These are phyloP conservation scores for Onychomys arenicola DNA, from an alignment of 2,797 vertebrate species.

Conservation along the genomic window DNA sequence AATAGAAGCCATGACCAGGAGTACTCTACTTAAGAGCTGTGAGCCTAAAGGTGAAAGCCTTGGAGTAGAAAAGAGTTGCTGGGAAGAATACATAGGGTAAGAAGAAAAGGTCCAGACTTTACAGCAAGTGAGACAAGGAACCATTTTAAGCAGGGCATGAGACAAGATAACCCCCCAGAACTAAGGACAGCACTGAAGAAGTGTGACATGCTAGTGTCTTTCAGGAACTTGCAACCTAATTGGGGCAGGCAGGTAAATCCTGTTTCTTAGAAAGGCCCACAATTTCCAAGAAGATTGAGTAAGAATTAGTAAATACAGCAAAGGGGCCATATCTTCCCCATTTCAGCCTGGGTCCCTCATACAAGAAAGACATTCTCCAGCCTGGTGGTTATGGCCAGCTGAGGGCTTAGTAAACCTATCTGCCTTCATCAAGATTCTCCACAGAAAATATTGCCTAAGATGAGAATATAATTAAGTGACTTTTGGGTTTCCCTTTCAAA, in stretches of 20 bases:
- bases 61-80: neutral
- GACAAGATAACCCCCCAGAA: neutral
- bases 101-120: neutral
- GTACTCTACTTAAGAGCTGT: neutral
- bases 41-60: neutral
- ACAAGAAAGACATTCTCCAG: neutral
- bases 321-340: neutral
- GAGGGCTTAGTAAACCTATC: neutral
- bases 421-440: neutral
- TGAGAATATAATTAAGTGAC: neutral
- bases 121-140: neutral
- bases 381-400: neutral
- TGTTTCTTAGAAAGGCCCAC: neutral
- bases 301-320: neutral
- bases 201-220: neutral
- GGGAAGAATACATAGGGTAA: neutral
- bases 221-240: neutral
- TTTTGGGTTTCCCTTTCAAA: constrained; percentile 42
- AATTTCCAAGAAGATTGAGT: neutral
- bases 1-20: neutral
- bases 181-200: neutral
- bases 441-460: neutral
- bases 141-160: neutral
- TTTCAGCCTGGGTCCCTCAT: fast-evolving
- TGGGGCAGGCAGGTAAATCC: neutral